phyloP scores from a whole-genome alignment of 2,888 invertebrate genomes.

The Clepsis dumicolana region DNA sequence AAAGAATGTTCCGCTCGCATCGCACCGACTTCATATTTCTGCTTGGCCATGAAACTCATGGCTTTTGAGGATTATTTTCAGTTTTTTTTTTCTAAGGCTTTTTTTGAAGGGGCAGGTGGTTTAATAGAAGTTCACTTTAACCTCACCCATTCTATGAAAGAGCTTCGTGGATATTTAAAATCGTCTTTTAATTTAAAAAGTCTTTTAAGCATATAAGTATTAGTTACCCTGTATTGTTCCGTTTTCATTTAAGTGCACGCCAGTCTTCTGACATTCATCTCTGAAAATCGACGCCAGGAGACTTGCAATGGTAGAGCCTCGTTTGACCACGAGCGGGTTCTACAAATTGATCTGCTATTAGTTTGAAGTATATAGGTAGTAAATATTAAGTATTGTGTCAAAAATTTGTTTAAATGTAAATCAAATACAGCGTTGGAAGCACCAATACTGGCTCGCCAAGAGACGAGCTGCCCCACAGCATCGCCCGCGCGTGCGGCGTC shows the following conservation, averaged over 20 bases:
- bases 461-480: slow-evolving; percentile 68
- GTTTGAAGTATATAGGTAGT: not conserved
- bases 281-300: slow-evolving; percentile 71
- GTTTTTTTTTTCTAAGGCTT: too few species aligned
- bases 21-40: too few species aligned
- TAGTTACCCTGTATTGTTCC: slow-evolving; percentile 67
- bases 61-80: too few species aligned
- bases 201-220: not conserved
- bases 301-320: slow-evolving; percentile 68
- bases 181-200: not conserved
- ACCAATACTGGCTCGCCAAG: slow-evolving; percentile 68
- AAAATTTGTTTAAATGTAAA: not conserved
- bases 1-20: too few species aligned
- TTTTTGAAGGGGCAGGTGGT: too few species aligned
- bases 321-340: slow-evolving; percentile 65
- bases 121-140: not conserved
- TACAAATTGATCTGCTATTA: slow-evolving; percentile 45
- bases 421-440: slow-evolving; percentile 61
- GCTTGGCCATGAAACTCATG: too few species aligned
- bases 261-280: slow-evolving; percentile 62
- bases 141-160: not conserved
- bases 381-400: not conserved
- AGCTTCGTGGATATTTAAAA: not conserved
- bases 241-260: slow-evolving; percentile 57
- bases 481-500: slow-evolving; percentile 66